These are phyloP conservation scores for Petrocephalus microphthalmus DNA, from an alignment of 2,113 vertebrate genomes.

Conservation along the genomic window DNA sequence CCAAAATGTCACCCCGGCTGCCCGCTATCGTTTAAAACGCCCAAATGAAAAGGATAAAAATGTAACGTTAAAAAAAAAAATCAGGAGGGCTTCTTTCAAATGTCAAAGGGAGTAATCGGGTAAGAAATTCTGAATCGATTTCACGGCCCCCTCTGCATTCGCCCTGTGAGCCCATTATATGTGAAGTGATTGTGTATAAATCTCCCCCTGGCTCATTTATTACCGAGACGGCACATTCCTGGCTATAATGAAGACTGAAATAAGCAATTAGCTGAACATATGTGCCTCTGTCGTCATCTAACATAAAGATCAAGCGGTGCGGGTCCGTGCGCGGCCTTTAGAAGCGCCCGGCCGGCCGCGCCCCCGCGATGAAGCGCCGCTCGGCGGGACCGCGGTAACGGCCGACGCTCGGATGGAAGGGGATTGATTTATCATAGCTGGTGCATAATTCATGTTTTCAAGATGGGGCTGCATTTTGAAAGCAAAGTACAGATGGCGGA, in stretches of 20 bases:
- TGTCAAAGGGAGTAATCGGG: slow-evolving; percentile 12
- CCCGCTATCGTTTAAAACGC: not conserved
- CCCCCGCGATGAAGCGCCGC: not conserved
- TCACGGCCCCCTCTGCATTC: not conserved
- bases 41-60: slow-evolving; percentile 11
- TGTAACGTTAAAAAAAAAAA: not conserved
- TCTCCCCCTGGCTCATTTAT: not conserved
- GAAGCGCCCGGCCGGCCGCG: not conserved
- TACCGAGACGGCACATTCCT: not conserved
- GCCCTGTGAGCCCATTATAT: not conserved
- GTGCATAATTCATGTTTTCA: slow-evolving; percentile 9
- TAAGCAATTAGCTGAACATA: slow-evolving; percentile 9
- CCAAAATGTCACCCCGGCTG: not conserved
- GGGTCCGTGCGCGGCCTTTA: not conserved
- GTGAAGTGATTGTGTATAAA: not conserved
- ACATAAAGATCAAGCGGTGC: not conserved
- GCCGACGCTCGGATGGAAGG: not conserved
- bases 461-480: not conserved
- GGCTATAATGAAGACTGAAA: slow-evolving; percentile 8
- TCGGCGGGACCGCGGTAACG: not conserved
- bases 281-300: slow-evolving; percentile 5
- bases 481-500: not conserved
- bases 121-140: slow-evolving; percentile 5
- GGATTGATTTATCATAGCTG: slow-evolving; percentile 6
- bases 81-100: slow-evolving; percentile 6